Conservation (phyloP, 2,797 vertebrate genomes). For the Mus minutoides region DNA sequence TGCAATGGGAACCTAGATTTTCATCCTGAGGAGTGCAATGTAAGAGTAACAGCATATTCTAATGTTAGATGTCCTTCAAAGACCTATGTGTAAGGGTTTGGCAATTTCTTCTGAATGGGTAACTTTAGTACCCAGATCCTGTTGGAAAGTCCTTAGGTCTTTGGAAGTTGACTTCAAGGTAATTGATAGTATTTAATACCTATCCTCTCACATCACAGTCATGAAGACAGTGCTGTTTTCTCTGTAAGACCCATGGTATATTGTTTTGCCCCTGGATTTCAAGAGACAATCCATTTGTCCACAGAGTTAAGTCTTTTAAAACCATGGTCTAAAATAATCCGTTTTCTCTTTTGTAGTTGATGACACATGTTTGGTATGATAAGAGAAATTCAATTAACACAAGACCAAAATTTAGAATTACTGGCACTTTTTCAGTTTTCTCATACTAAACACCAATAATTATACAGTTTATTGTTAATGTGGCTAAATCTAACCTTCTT, state of each 20-base stretch:
- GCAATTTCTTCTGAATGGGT: neutral
- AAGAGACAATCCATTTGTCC: neutral
- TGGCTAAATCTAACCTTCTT: neutral
- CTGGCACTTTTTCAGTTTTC: neutral
- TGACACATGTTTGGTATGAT: neutral
- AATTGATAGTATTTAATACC: accelerated
- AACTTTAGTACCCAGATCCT: neutral
- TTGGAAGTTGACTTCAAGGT: neutral
- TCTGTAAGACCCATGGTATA: accelerated
- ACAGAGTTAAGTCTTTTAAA: neutral
- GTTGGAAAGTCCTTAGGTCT: neutral
- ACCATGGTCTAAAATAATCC: neutral
- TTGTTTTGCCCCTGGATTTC: neutral
- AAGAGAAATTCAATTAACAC: neutral
- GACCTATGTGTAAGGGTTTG: neutral
- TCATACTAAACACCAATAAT: neutral
- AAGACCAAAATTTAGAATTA: neutral
- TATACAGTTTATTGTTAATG: constrained; percentile 8
- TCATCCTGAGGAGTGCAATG: neutral
- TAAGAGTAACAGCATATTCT: neutral
- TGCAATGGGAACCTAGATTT: neutral
- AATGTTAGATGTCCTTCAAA: too few relatives aligned
- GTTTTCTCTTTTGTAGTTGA: neutral
- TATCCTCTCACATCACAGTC: neutral
- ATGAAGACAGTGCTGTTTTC: neutral